These are phyloP conservation scores for Acronicta leporina DNA, from an alignment of 2,888 invertebrate species.

Conservation along the genomic window DNA sequence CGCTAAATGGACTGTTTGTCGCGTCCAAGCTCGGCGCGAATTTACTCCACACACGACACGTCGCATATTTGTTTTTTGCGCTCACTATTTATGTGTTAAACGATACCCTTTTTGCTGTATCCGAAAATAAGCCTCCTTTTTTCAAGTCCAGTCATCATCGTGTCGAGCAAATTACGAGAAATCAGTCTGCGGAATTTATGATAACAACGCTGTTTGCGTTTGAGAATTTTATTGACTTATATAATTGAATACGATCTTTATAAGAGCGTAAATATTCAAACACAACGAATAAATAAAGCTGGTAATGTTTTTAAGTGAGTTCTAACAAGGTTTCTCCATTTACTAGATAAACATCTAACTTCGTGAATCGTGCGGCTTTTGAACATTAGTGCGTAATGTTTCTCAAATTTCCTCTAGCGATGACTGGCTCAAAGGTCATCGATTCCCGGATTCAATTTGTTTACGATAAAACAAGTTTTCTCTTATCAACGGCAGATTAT, in stretches of 20 bases:
- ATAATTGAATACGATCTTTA: conserved; percentile 43
- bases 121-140: conserved; percentile 18
- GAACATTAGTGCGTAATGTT: conserved; percentile 68
- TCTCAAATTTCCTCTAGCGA: conserved; percentile 65
- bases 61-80: conserved; percentile 46
- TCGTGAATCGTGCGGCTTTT: conserved; percentile 61
- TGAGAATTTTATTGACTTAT: conserved; percentile 34
- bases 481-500: conserved; percentile 37
- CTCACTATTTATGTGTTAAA: conserved; percentile 48
- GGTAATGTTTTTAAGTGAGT: conserved; percentile 43
- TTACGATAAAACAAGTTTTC: conserved; percentile 34
- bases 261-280: conserved; percentile 49
- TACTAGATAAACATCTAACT: conserved; percentile 65
- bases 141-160: conserved; percentile 4
- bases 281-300: conserved; percentile 41
- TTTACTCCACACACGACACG: conserved; percentile 50
- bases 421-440: conserved; percentile 64
- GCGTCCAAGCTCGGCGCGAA: conserved; percentile 52
- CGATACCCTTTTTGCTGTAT: conserved; percentile 39
- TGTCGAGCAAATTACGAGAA: conserved; percentile 7
- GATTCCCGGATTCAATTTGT: conserved; percentile 54
- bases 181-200: conserved; percentile 24
- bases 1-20: conserved; percentile 74
- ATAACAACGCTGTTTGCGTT: conserved; percentile 19
- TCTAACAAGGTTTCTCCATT: conserved; percentile 62